Base-by-base conservation (phyloP, 2,113 vertebrate species). In the Rattus rattus region DNA sequence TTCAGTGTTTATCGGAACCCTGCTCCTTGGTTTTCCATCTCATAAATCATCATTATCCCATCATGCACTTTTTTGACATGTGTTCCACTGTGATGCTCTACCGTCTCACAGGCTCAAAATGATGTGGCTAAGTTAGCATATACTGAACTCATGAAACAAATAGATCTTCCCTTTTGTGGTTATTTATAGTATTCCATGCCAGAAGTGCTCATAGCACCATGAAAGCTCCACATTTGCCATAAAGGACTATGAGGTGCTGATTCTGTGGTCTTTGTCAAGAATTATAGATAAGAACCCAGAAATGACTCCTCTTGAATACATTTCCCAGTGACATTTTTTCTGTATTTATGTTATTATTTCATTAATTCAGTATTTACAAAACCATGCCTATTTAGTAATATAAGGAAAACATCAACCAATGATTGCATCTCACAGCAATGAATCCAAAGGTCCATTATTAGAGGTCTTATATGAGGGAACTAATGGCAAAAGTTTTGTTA, bases 381-480 rank as follows among this genome's bases (percentile, higher is more conserved):
- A 5, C 52, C 9, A 10, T 61, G 0, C 22, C 52, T 86, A 69
- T 36, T 92, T 47, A 63, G 33, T 79, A 6, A 13, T 54, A 13
- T 73, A 36, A 83, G 30, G 72, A 65, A 96, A 95, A 92, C 16
- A 94, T 93, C 83, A 92, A 90, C 84, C 59, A 91, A 39, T 20
- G 47, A 33, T 87, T 90, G 6, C 5, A 59, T 61, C 7, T 81
- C 43, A 94, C 22, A 61, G 26, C 30, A 91, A 22, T 87, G n/a
- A 96, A 75, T 89, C 28, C 90, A 93, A 83, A 93, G 49, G 77
- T 77, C 1, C 47, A 24, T 52, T 92, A 7, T 52, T 7, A 85
- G 16, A 54, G 26, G 3, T 59, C 7, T 86, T 22, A n/a, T 1
- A 0, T 14, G 69, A 56, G 2, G 7, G 6, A 0, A 84, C 26